phyloP scores from a whole-genome alignment of 2,113 vertebrate genomes.

The Calyptomena viridis region DNA sequence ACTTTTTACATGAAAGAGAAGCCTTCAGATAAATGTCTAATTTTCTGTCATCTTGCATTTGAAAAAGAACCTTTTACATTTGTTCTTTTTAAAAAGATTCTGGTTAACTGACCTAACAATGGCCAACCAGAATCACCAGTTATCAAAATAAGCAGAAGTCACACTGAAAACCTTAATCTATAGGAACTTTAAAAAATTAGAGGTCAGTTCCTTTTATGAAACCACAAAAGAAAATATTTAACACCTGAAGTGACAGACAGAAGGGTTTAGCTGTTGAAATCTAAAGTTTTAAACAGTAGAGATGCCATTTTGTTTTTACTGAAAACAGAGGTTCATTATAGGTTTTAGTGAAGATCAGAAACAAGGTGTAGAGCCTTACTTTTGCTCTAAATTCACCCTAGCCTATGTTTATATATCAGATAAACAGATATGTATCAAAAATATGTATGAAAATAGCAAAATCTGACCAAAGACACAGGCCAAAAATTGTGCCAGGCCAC shows the following conservation, averaged over 20 bases:
- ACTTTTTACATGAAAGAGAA: not conserved
- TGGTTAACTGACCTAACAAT: not conserved
- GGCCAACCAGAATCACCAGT: not conserved
- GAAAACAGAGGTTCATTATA: not conserved
- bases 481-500: not conserved
- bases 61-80: not conserved
- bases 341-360: not conserved
- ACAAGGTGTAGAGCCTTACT: not conserved
- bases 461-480: not conserved
- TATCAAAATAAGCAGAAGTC: not conserved
- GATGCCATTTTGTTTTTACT: not conserved
- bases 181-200: not conserved
- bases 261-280: not conserved
- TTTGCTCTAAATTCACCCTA: not conserved
- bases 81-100: not conserved
- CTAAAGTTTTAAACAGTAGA: not conserved
- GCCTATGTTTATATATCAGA: not conserved
- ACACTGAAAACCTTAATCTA: accelerated
- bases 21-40: not conserved
- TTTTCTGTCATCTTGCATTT: not conserved
- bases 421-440: not conserved
- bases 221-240: not conserved
- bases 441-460: not conserved
- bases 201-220: not conserved
- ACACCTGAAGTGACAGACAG: not conserved